Base-by-base conservation (phyloP, 2,888 invertebrate genomes). In the Polyommatus iphigenia region DNA sequence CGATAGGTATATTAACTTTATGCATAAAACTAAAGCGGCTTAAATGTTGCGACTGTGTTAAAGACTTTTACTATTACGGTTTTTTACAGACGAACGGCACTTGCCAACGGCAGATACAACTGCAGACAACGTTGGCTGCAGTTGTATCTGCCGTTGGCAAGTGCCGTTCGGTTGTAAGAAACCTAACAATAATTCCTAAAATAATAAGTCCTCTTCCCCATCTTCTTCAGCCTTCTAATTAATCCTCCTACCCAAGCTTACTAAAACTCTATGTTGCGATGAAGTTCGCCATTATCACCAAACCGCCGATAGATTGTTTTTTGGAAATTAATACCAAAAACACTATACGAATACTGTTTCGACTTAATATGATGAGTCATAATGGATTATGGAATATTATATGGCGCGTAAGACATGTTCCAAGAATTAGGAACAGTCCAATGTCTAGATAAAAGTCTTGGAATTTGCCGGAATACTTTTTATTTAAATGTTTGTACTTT, bases 371-470 rank as follows among this genome's bases (percentile, higher is more conserved):
- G 10, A 20, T 10, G 10, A 20, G 20, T 10, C 20, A 24, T 20
- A 62, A 20, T 62, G 24, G 77, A 80, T n/a, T n/a, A n/a, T n/a
- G n/a, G n/a, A 71, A 75, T 72, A 15, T 50, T 75, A 75, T 50
- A 24, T 46, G 46, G 46, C 72, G 6, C 24, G 72, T 72, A 32
- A 32, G 32, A 32, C 32, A 36, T 36, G 6, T 36, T 6, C 50
- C 75, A 50, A 75, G 75, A 75, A 75, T 75, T 54, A 75, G 54
- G 46, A 50, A 24, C 29, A 10, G 18, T 10, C 54, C 18, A 46
- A 75, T 29, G 29, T 46, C 4, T 73, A 73, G 75, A 54, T 75
- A 75, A 54, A 50, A 46, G 75, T 24, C 7, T 75, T 29, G 41
- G 54, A 75, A 54, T 54, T 15, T 24, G 10, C 7, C 6, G 20